Percentiles rank a stretch among this genome's conserved stretches.
Conservation (phyloP, 2,113 vertebrate species). For the Clarias macrocephalus region DNA sequence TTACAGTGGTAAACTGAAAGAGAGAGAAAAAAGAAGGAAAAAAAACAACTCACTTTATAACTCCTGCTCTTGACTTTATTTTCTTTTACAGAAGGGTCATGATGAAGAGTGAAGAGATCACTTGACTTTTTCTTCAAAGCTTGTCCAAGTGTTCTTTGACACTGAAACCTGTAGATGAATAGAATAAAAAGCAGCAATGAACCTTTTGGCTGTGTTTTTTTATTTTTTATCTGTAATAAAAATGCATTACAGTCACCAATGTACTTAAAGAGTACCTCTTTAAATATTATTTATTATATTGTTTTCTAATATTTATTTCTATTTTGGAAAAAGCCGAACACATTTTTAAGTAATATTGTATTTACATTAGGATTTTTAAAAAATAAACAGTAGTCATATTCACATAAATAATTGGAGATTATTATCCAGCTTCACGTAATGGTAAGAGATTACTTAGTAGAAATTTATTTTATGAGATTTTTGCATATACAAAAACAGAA, state of each 20-base stretch:
- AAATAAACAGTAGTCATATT: not conserved
- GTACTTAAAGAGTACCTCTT: not conserved
- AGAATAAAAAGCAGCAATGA: constrained; percentile 32
- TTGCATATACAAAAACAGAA: not conserved
- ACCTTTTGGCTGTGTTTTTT: not conserved
- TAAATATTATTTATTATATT: not conserved
- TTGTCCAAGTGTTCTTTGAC: constrained; percentile 14
- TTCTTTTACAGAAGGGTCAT: constrained; percentile 68
- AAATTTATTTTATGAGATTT: not conserved
- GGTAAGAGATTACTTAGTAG: not conserved
- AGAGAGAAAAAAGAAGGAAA: no score
- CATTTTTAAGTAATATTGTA: not conserved
- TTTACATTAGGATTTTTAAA: not conserved
- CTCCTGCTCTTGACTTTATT: constrained; percentile 22
- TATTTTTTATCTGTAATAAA: not conserved
- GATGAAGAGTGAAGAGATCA: constrained; percentile 65
- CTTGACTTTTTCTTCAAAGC: not conserved
- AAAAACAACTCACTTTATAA: not conserved
- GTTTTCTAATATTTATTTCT: not conserved
- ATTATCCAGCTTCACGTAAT: not conserved
- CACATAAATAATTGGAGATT: not conserved
- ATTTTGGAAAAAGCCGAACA: not conserved
- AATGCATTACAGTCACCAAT: not conserved
- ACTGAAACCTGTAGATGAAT: constrained; percentile 36
- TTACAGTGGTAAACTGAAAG: not conserved